Conservation (phyloP, 2,113 vertebrate species). For the Atlantisia rogersi region DNA sequence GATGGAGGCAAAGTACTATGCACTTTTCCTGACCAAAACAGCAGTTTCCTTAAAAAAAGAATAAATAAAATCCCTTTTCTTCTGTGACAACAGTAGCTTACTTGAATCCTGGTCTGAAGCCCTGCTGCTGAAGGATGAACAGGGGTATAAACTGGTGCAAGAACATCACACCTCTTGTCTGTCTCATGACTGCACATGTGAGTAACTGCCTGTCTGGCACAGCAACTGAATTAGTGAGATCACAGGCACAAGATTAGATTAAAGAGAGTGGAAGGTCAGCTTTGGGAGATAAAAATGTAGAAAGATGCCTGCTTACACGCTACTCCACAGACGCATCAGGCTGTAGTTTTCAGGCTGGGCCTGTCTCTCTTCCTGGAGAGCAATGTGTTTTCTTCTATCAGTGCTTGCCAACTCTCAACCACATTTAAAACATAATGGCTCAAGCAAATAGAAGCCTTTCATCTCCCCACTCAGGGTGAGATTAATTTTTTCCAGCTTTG, state of each 20-base stretch:
- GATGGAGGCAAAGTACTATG: not conserved
- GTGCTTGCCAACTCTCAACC: conserved; percentile 25
- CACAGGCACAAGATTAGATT: not conserved
- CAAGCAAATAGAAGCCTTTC: conserved; percentile 6
- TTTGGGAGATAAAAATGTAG: not conserved
- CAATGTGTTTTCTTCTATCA: conserved; percentile 27
- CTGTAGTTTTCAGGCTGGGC: not conserved
- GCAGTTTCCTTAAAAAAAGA: not conserved
- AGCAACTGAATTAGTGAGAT: not conserved
- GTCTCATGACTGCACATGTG: not conserved
- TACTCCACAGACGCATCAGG: not conserved
- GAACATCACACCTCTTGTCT: not conserved
- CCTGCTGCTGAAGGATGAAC: not conserved
- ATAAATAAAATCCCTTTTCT: not conserved
- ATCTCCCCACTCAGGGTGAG: not conserved
- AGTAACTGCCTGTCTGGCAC: not conserved
- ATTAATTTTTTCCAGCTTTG: conserved; percentile 47
- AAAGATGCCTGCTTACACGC: not conserved
- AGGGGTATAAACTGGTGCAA: not conserved
- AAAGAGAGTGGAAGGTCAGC: not conserved
- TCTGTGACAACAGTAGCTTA: not conserved
- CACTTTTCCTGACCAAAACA: not conserved
- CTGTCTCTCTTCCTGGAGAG: not conserved
- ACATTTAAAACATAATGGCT: conserved; percentile 41
- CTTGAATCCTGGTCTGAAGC: not conserved